Base-by-base conservation (phyloP, 2,888 invertebrate genomes). In the Neocrepidodera transversa region DNA sequence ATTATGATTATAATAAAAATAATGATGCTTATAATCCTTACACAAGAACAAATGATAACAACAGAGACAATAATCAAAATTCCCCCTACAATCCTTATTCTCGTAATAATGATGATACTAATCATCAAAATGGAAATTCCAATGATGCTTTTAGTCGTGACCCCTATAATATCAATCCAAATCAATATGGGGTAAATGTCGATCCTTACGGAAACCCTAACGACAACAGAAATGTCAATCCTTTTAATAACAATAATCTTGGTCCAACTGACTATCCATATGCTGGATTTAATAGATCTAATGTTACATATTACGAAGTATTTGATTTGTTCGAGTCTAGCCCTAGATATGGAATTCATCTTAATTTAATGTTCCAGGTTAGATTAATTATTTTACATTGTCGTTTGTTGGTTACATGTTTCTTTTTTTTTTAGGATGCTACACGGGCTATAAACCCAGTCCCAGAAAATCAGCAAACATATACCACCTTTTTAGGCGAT, bases 321-420 rank as follows among this genome's bases (percentile, higher is more conserved):
- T 93, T 92, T 74, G 82, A 86, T 58, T 76, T 94, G 45, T 93
- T 93, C 73, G 86, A 87, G 65, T 93, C 93, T 0, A 84, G 83
- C 17, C 85, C 85, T 2, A 80, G 82, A 70, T 89, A 91, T 73
- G 88, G 87, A 6, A 80, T 81, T 10, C 87, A 86, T 48, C 86
- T 87, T 2, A 93, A 94, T 81, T 81, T 94, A 45, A 76, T 95
- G 16, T 84, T 95, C 63, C 91, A 92, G 81, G 93, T 92, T 11
- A 32, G 11, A 32, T 8, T 8, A 28, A 10, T 28, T 28, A 28
- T 28, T n/a, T 16, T 17, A 13, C 6, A 10, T 10, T 10, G 6
- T 6, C 26, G 28, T 28, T 28, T 28, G 7, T 28, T 10, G 5
- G 10, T 28, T 28, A 10, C 2, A 2, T 6, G 5, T 10, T 28